A percentile compares a stretch with the other conserved stretches of the same genome.
phyloP scores from a whole-genome alignment of 1,140 invertebrate species.

The Spodoptera litura region DNA sequence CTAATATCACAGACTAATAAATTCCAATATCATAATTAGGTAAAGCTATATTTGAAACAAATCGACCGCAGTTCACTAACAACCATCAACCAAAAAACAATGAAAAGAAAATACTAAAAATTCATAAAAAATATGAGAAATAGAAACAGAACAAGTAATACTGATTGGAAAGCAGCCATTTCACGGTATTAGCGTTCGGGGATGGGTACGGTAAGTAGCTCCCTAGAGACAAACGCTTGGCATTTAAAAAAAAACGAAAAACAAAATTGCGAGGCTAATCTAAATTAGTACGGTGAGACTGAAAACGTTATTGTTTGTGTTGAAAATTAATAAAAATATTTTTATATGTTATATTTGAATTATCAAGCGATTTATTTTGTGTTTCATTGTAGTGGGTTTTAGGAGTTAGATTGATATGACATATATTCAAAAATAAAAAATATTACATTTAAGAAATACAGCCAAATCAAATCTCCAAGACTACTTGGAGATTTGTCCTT shows the following conservation, averaged over 20 bases:
- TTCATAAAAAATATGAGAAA: conserved; percentile 9
- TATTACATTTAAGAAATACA: too few species aligned
- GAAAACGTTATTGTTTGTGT: conserved; percentile 49
- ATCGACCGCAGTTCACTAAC: too few species aligned
- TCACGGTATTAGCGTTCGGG: conserved; percentile 48
- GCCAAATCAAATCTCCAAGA: too few species aligned
- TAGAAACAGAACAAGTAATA: conserved; percentile 42
- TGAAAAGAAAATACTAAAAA: not conserved
- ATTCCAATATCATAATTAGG: too few species aligned
- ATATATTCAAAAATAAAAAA: too few species aligned
- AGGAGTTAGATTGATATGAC: too few species aligned
- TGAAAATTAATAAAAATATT: conserved; percentile 22
- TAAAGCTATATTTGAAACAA: too few species aligned
- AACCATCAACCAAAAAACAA: not conserved
- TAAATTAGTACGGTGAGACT: conserved; percentile 71
- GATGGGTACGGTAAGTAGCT: conserved; percentile 59
- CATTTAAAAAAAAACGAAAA: conserved; percentile 71
- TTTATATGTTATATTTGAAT: not conserved
- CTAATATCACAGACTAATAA: too few species aligned
- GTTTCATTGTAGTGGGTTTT: too few species aligned
- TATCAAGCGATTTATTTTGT: too few species aligned
- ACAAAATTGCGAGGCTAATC: conserved; percentile 73
- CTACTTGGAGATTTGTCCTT: too few species aligned
- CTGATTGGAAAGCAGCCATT: conserved; percentile 49
- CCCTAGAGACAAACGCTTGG: conserved; percentile 65